Conservation (phyloP, 2,888 invertebrate genomes). For the Agonopterix heracliana region DNA sequence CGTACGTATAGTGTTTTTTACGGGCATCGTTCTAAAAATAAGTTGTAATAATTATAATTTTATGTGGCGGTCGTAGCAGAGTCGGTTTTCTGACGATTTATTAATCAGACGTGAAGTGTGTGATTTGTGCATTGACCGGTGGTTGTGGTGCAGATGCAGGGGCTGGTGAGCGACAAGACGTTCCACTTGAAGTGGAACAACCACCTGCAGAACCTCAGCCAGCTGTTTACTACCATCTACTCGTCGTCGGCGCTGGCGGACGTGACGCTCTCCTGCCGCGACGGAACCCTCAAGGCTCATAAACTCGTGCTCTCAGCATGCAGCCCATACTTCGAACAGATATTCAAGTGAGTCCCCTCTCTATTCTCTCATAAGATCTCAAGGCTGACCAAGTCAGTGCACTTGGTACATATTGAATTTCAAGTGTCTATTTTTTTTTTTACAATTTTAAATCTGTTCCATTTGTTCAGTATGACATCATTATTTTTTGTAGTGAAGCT, state of each 20-base stretch:
- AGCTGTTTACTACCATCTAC: constrained; percentile 81
- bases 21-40: constrained; percentile 77
- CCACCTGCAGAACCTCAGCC: constrained; percentile 82
- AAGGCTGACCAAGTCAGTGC: not conserved
- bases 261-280: constrained; percentile 82
- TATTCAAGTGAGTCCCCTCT: constrained; percentile 73
- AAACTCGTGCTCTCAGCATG: constrained; percentile 84
- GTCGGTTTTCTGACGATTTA: constrained; percentile 68
- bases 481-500: constrained; percentile 56
- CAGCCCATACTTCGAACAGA: constrained; percentile 85
- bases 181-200: constrained; percentile 84
- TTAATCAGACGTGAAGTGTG: constrained; percentile 58
- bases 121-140: constrained; percentile 35
- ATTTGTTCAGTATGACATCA: constrained; percentile 60
- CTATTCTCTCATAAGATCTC: not conserved
- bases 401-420: constrained; percentile 2
- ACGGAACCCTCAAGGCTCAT: constrained; percentile 82
- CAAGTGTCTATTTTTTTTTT: constrained; percentile 13
- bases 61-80: constrained; percentile 73
- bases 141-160: constrained; percentile 70
- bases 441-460: constrained; percentile 33
- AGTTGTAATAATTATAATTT: constrained; percentile 77
- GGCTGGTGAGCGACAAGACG: constrained; percentile 79
- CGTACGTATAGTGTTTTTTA: constrained; percentile 77
- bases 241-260: constrained; percentile 82